Evolutionary conservation across 2,797 vertebrate species (phyloP), one percentile per base, ranked within the genome.

Genomic region (Tangara arthus): DNA sequence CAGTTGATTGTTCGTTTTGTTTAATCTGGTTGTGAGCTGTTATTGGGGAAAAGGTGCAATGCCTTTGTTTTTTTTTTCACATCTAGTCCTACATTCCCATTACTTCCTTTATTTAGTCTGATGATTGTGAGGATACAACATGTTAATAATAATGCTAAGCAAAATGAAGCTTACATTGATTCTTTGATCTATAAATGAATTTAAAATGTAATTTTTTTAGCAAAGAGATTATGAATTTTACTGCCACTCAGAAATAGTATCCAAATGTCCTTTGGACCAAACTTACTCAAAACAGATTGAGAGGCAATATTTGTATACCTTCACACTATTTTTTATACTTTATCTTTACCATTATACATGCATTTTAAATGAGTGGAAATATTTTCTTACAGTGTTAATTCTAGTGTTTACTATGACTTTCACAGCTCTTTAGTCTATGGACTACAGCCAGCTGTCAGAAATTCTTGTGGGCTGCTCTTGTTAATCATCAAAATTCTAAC

Each of bases 371-470:
- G n/a, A 73, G 61, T 73, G 78, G 75, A 86, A 93, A 87, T 93
- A 89, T 71, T 96, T 95, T 93, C 75, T 78, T 87, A 71, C 2
- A 81, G 42, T 82, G 59, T 71, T 90, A 71, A 44, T 92, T 90
- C 18, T 72, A 19, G 50, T 95, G 82, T 94, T 96, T 95, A 93
- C 71, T 87, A 28, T 91, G 82, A 46, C 53, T 94, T 95, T 95
- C 91, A 94, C 94, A 96, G 69, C 42, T 95, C 95, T 91, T 75
- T 35, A 78, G 57, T 95, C 61, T 86, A 34, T 91, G 95, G 85
- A 68, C 60, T 91, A 39, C 65, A 83, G 85, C 71, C 94, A 96
- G 78, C 95, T 96, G 92, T 89, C 78, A 89, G 65, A 73, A 95
- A 85, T 94, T 65, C 82, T 60, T 75, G 60, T 84, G 82, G 57